phyloP scores from a whole-genome alignment of 2,888 invertebrate species.

The Scrobipalpa costella region DNA sequence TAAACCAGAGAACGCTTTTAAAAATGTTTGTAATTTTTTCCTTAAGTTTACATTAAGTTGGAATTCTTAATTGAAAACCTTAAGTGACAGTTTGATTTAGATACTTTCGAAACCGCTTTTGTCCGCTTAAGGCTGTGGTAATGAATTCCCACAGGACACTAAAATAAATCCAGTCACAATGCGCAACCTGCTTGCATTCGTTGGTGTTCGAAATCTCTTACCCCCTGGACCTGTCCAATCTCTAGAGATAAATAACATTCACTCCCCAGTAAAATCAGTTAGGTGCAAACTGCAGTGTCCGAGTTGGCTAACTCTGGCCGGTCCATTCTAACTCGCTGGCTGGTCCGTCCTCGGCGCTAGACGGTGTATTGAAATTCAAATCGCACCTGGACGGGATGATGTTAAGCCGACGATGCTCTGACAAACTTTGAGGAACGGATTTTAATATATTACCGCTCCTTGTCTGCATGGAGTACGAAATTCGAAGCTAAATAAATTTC shows the following conservation, averaged over 20 bases:
- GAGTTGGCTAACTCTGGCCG: not conserved
- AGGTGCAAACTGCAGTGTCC: conserved; percentile 4
- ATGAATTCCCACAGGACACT: no score
- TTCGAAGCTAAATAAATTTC: not conserved
- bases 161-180: no score
- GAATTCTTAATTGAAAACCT: conserved; percentile 4
- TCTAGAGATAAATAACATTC: conserved; percentile 3
- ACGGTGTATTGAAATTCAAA: conserved; percentile 39
- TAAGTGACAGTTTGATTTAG: conserved; percentile 2
- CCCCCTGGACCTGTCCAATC: no score
- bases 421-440: conserved; percentile 29
- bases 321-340: not conserved
- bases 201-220: no score
- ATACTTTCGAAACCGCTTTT: not conserved
- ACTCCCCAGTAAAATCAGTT: not conserved
- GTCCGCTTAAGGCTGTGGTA: no score
- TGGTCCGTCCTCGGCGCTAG: not conserved
- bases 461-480: not conserved
- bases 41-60: conserved; percentile 12
- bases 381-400: conserved; percentile 36
- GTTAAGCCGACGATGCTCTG: conserved; percentile 19
- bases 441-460: conserved; percentile 21
- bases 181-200: not conserved
- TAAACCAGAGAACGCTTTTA: conserved; percentile 61
- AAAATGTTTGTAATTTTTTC: conserved; percentile 32